phyloP scores from a whole-genome alignment of 1,140 invertebrate species.

The Pygmarrhopalites habei region DNA sequence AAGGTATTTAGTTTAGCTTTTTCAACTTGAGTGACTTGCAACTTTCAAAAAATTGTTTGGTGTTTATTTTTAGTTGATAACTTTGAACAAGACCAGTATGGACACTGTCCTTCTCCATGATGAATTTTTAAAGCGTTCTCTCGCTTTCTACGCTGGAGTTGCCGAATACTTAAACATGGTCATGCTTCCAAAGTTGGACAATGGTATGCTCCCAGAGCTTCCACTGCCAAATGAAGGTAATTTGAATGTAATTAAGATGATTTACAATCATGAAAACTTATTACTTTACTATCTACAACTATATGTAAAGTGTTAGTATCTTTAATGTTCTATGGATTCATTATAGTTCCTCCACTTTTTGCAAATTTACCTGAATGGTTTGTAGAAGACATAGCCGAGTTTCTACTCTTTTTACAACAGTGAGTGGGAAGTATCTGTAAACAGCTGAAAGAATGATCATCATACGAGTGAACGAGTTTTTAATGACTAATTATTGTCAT shows the following conservation, averaged over 20 bases:
- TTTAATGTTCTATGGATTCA: no score
- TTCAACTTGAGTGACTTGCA: no score
- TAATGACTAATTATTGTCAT: no score
- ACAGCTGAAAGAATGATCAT: no score
- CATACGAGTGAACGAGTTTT: no score
- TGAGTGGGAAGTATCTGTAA: no score
- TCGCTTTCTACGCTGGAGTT: constrained; percentile 79
- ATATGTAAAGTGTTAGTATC: no score
- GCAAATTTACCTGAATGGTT: constrained; percentile 91
- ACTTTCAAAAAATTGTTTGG: no score
- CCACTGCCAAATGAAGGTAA: constrained; percentile 53
- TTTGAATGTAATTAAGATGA: no score
- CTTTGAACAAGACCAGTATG: constrained; percentile 68
- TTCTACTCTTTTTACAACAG: constrained; percentile 85
- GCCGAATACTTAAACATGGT: constrained; percentile 61
- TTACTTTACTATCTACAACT: no score
- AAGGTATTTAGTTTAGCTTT: no score
- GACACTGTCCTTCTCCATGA: constrained; percentile 80
- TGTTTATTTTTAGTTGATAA: constrained; percentile 50
- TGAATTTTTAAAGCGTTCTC: constrained; percentile 63
- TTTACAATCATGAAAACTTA: no score
- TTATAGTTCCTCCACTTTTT: constrained; percentile 68
- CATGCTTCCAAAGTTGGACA: constrained; percentile 25
- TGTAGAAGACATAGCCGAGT: constrained; percentile 94
- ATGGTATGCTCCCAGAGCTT: constrained; percentile 41